Base-by-base conservation (phyloP, 1,140 invertebrate species). In the Brachionus manjavacas region DNA sequence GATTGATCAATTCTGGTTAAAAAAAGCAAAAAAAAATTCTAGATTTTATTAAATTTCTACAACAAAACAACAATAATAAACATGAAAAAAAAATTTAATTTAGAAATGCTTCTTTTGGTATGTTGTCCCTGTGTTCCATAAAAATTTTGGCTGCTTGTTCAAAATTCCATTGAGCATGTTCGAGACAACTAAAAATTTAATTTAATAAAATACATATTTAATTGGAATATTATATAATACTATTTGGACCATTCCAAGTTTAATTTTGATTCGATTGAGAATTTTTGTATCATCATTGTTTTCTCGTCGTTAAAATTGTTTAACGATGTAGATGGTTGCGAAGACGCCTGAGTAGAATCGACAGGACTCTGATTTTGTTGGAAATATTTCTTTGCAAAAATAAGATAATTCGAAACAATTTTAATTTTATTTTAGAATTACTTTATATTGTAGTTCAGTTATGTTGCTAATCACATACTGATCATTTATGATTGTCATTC, bases 221-320 rank as follows among this genome's bases (percentile, higher is more conserved):
- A 11, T n/a, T 41, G 0, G 8, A 72, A 39, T 68, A 14, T 31
- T 35, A 4, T 68, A 31, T 68, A 72, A 41, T 72, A 72, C 68
- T 81, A 16, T 68, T 64, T 81, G 7, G 79, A 81, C 79, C 79
- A 81, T 60, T 81, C 79, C 8, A 64, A 46, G 25, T 81, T 81
- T 60, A 81, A 46, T 39, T 43, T 68, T 11, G 79, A 81, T 23
- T 81, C 64, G n/a, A 4, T 46, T 20, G 79, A 81, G 60, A 81
- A 81, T 46, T 31, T 9, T 35, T 81, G 31, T 12, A 81, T 20
- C 49, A 81, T 60, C 14, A 28, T 23, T 9, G 55, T 46, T 64
- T 81, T n/a, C 9, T 35, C 16, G 6, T 64, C 39, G 4, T 0
- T 9, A 43, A 25, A 28, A 39, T 12, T 43, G 25, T 39, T 25